Evolutionary conservation across 2,888 invertebrate species (phyloP), one percentile per base, ranked within the genome.

Genomic region (Unio pictorum): DNA sequence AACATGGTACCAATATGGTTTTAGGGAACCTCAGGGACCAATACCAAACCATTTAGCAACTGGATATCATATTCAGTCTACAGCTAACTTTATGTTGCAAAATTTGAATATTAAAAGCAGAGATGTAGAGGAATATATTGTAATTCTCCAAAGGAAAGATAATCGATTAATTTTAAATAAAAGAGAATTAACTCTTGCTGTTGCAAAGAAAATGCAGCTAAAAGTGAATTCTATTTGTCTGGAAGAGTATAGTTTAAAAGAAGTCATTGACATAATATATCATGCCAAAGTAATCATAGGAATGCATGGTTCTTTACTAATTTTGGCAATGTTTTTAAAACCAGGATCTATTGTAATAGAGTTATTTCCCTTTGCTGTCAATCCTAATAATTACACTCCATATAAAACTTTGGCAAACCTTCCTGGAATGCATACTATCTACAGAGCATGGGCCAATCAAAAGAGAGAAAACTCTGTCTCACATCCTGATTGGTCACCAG

Each of bases 1-100:
- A 28, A 75, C 86, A 4, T 92, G 91, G 91, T 92, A 91, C 82
- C 90, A 92, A 64, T 92, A 92, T 86, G 92, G 92, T 4, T 92
- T 91, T 81, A 79, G 78, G 45, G 71, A 80, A 65, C 90, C 89
- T 2, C 91, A 92, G 78, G 90, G 91, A 34, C 90, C 91, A 4
- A 54, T 90, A 56, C 68, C 72, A 17, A 68, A 72, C 61, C 57
- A 58, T 11, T 54, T 75, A 69, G 77, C 86, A 6, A 81, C 82
- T 6, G 71, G 79, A 18, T 54, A 66, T 20, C 76, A 86, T 30
- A 67, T 86, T 28, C 72, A 70, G 2, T 72, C 69, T 28, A 75
- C 78, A 45, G 74, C 72, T 1, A 58, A 73, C 3, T 81, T 74
- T 68, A 69, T 85, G 30, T 56, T 72, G 17, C 54, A 76, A 5